Conservation (phyloP, 2,888 invertebrate genomes). For the Patella pellucida region DNA sequence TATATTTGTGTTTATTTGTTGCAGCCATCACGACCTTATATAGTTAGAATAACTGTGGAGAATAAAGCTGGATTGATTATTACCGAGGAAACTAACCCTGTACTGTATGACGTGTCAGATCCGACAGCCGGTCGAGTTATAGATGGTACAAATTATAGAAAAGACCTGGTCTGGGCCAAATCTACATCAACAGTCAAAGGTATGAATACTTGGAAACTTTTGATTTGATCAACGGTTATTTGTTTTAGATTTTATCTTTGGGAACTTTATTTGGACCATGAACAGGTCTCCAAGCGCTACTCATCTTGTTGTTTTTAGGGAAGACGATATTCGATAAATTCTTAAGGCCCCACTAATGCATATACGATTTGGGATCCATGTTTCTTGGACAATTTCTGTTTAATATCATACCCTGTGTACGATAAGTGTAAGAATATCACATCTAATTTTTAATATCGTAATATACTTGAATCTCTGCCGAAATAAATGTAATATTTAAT, state of each 20-base stretch:
- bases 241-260: background rate
- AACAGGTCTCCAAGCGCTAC: background rate
- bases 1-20: background rate
- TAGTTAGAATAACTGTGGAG: slow-evolving; percentile 29
- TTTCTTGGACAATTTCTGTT: too few relatives aligned
- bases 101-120: slow-evolving; percentile 35
- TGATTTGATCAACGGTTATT: too few relatives aligned
- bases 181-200: slow-evolving; percentile 32
- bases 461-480: too few relatives aligned
- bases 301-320: background rate
- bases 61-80: slow-evolving; percentile 37
- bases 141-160: slow-evolving; percentile 34
- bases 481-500: too few relatives aligned
- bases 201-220: background rate
- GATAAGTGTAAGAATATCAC: too few relatives aligned
- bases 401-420: too few relatives aligned
- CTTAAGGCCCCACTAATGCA: too few relatives aligned
- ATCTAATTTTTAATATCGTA: too few relatives aligned
- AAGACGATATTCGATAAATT: background rate
- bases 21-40: slow-evolving; percentile 29
- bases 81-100: slow-evolving; percentile 23
- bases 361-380: background rate
- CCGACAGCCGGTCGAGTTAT: slow-evolving; percentile 37
- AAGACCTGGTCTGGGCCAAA: slow-evolving; percentile 38
- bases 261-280: background rate